Conservation (phyloP, 2,797 vertebrate species). For the Sorex maritimensis region DNA sequence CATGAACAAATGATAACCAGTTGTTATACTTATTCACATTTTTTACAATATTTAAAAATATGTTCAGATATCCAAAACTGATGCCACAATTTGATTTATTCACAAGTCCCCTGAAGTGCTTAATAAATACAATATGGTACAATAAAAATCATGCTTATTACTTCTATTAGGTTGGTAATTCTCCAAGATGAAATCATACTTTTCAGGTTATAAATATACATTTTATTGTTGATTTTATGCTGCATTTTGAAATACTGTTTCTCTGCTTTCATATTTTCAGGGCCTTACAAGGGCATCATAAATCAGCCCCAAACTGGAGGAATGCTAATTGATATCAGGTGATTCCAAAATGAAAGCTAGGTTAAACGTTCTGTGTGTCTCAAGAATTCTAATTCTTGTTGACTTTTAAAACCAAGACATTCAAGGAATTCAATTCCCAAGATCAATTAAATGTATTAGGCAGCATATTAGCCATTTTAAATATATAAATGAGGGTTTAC, state of each 20-base stretch:
- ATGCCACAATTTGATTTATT: constrained; percentile 93
- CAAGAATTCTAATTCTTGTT: constrained; percentile 86
- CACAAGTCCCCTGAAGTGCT: constrained; percentile 92
- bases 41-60: constrained; percentile 92
- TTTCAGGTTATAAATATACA: constrained; percentile 94
- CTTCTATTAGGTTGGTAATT: constrained; percentile 93
- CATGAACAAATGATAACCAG: constrained; percentile 92
- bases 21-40: constrained; percentile 92
- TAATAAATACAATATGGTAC: constrained; percentile 94
- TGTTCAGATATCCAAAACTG: constrained; percentile 91
- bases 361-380: constrained; percentile 88
- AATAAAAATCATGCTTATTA: constrained; percentile 93
- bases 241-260: constrained; percentile 94
- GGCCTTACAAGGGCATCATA: constrained; percentile 92
- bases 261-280: constrained; percentile 94
- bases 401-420: constrained; percentile 81
- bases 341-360: constrained; percentile 89
- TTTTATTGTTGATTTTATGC: constrained; percentile 95
- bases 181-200: constrained; percentile 95
- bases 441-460: constrained; percentile 84
- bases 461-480: constrained; percentile 58
- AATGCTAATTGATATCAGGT: constrained; percentile 94
- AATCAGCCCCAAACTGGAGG: constrained; percentile 91
- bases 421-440: constrained; percentile 87
- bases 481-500: constrained; percentile 30